These are phyloP conservation scores for Peromyscus aztecus DNA, from an alignment of 2,797 vertebrate species.

Conservation along the genomic window DNA sequence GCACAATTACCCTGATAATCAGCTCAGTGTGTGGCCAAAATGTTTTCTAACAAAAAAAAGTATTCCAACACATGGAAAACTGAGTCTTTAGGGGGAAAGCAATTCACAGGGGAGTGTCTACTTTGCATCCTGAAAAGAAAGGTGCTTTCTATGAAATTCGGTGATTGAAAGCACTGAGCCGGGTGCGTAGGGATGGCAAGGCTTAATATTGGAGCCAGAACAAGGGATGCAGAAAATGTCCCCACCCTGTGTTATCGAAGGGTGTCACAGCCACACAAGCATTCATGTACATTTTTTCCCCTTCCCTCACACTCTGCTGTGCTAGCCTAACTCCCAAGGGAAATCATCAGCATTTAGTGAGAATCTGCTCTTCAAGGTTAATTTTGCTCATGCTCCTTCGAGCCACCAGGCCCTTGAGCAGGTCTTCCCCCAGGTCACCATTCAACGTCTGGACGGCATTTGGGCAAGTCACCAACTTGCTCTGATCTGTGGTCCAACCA, in stretches of 20 bases:
- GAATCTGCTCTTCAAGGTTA: background rate
- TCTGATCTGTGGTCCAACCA: background rate
- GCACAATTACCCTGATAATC: conserved; percentile 86
- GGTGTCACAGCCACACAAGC: too few species aligned
- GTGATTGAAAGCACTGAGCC: background rate
- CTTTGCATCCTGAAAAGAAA: conserved; percentile 34
- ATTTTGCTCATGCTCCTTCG: conserved; percentile 17
- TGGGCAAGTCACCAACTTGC: background rate
- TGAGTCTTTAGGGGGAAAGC: conserved; percentile 34
- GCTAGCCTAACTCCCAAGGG: background rate
- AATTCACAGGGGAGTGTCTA: conserved; percentile 49
- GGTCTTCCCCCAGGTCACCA: background rate
- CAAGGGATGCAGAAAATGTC: background rate
- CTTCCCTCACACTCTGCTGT: background rate
- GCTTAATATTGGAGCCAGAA: background rate
- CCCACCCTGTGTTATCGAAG: background rate
- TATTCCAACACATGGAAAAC: conserved; percentile 19
- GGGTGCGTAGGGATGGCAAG: background rate
- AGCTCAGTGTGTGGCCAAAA: conserved; percentile 83
- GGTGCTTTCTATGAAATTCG: conserved; percentile 38
- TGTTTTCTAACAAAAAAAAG: conserved; percentile 72
- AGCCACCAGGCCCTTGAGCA: background rate
- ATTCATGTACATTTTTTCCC: background rate
- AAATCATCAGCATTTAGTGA: background rate
- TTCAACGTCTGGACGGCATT: background rate